phyloP scores from a whole-genome alignment of 2,797 vertebrate species.

The Aldrovandia affinis region DNA sequence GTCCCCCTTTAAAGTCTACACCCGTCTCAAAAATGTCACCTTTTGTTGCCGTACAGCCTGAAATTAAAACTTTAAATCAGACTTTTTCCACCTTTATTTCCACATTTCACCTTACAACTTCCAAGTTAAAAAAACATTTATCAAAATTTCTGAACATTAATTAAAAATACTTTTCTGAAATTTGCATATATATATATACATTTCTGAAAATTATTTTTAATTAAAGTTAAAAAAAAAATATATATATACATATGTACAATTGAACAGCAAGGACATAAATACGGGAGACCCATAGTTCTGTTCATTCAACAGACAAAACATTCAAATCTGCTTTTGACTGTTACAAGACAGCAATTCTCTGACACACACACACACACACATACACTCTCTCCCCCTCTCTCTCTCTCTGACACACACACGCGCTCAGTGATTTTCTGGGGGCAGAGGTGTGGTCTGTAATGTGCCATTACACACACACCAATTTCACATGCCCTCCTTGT shows the following conservation, averaged over 20 bases:
- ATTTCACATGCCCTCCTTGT: slow-evolving; percentile 38
- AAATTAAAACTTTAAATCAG: too few species aligned
- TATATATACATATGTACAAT: not conserved
- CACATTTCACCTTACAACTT: too few species aligned
- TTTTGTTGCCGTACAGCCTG: too few species aligned
- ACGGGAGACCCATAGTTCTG: not conserved
- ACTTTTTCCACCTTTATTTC: too few species aligned
- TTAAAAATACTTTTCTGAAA: too few species aligned
- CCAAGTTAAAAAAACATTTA: too few species aligned
- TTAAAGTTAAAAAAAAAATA: too few species aligned
- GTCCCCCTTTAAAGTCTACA: too few species aligned
- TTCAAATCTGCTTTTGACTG: not conserved
- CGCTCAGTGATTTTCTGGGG: slow-evolving; percentile 33
- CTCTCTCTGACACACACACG: slow-evolving; percentile 53
- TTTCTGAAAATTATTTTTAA: too few species aligned
- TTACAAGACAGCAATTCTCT: not conserved
- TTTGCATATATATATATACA: too few species aligned
- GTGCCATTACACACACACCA: not conserved
- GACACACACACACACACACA: slow-evolving; percentile 6
- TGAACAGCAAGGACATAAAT: not conserved
- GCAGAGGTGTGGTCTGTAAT: not conserved
- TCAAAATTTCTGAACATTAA: too few species aligned
- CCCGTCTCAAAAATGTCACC: too few species aligned
- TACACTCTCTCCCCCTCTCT: slow-evolving; percentile 19
- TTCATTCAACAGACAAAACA: not conserved